Evolutionary conservation across 2,888 invertebrate species (phyloP).

Genomic region (Ophioninae sp.): DNA sequence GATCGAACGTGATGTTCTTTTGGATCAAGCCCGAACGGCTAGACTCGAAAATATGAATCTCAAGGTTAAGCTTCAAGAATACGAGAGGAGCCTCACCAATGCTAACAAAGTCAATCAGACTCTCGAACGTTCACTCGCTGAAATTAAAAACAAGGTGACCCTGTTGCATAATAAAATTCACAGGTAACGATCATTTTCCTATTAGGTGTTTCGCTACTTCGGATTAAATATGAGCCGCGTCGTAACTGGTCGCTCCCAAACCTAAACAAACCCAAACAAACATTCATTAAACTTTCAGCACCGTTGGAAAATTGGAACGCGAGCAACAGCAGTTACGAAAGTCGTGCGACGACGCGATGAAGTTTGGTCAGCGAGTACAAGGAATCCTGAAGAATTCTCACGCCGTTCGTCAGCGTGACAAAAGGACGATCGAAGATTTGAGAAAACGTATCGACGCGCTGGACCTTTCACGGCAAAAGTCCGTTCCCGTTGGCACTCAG

Average conservation of each 20-base stretch:
- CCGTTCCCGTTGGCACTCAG: not conserved
- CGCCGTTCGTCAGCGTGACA: slow-evolving; percentile 67
- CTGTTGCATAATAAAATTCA: slow-evolving; percentile 58
- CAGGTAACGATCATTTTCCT: slow-evolving; percentile 58
- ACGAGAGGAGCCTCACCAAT: slow-evolving; percentile 64
- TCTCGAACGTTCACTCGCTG: slow-evolving; percentile 66
- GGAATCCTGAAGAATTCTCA: slow-evolving; percentile 69
- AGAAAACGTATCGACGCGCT: slow-evolving; percentile 32
- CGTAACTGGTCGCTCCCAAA: no score
- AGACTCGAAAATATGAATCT: slow-evolving; percentile 70
- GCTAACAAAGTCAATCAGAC: slow-evolving; percentile 63
- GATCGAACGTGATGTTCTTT: slow-evolving; percentile 71
- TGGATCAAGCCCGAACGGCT: slow-evolving; percentile 66
- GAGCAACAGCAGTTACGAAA: slow-evolving; percentile 73
- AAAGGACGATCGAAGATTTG: slow-evolving; percentile 65
- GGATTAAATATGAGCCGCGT: not conserved
- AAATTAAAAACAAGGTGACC: slow-evolving; percentile 64
- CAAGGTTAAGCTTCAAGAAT: slow-evolving; percentile 66
- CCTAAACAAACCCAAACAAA: not conserved
- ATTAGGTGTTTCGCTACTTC: slow-evolving; percentile 1
- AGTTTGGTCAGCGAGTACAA: slow-evolving; percentile 73
- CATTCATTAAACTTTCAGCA: slow-evolving; percentile 62
- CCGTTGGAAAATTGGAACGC: slow-evolving; percentile 71
- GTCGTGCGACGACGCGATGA: slow-evolving; percentile 65
- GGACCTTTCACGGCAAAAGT: not conserved